Conservation (phyloP, 2,113 vertebrate genomes). For the Echinops telfairi region DNA sequence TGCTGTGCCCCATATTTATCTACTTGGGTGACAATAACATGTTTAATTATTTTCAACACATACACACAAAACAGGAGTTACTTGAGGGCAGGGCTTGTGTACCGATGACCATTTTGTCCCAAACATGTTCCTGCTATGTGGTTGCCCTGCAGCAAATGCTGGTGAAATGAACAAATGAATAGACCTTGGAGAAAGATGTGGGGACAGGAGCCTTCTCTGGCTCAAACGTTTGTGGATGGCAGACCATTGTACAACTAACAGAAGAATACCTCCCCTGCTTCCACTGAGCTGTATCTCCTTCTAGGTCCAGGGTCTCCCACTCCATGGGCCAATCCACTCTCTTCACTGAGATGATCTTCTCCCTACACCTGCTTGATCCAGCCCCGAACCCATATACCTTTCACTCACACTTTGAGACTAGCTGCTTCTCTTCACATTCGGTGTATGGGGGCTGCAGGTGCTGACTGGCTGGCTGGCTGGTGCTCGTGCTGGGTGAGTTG, state of each 20-base stretch:
- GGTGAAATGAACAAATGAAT: background rate
- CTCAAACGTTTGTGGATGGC: background rate
- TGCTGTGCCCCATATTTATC: background rate
- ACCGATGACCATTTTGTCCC: background rate
- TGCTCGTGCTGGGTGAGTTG: background rate
- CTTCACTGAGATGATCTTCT: background rate
- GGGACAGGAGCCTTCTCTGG: background rate
- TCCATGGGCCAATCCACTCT: background rate
- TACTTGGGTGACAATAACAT: background rate
- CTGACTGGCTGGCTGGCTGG: background rate
- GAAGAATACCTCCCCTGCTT: accelerated
- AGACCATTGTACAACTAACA: background rate
- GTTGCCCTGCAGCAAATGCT: background rate
- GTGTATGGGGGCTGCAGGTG: background rate
- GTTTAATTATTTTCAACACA: background rate
- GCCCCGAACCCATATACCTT: no score
- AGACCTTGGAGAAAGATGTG: background rate
- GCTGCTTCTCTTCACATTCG: background rate
- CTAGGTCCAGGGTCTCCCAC: background rate
- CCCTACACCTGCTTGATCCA: background rate
- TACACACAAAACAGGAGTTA: background rate
- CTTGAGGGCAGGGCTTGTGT: background rate
- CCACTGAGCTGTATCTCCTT: background rate
- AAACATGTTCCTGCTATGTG: background rate
- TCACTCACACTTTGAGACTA: background rate